These are phyloP conservation scores for Zingel zingel DNA, from an alignment of 2,113 vertebrate genomes.

Conservation along the genomic window DNA sequence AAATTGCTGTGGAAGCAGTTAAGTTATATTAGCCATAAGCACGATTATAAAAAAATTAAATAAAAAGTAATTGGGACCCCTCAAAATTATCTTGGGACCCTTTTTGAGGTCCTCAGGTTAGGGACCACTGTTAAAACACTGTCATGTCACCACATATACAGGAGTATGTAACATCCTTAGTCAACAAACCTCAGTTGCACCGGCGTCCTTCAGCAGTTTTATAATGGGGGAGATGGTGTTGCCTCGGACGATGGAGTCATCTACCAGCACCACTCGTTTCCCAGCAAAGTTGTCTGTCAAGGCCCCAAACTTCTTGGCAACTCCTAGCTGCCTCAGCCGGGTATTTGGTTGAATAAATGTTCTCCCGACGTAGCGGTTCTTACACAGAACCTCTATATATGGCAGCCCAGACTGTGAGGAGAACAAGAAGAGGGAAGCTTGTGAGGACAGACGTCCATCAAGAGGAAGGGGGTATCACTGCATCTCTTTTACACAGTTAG, in stretches of 20 bases:
- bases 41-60: too few relatives aligned
- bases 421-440: not conserved
- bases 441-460: not conserved
- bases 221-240: constrained; percentile 99
- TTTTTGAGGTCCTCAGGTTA: too few relatives aligned
- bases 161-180: not conserved
- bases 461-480: not conserved
- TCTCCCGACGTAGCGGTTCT: constrained; percentile 97
- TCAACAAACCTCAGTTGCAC: constrained; percentile 93
- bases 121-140: not conserved
- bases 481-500: not conserved
- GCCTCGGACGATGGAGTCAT: constrained; percentile 98
- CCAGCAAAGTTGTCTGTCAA: constrained; percentile 96
- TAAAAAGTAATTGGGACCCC: too few relatives aligned
- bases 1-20: too few relatives aligned
- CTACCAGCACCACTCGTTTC: constrained; percentile 94
- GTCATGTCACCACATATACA: not conserved
- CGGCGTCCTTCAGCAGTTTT: constrained; percentile 95
- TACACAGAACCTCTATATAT: constrained; percentile 96
- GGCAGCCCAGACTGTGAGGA: constrained; percentile 90
- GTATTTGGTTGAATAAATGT: constrained; percentile 99
- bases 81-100: too few relatives aligned
- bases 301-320: constrained; percentile 98
- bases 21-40: too few relatives aligned
- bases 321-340: constrained; percentile 95